A percentile compares a stretch with the other conserved stretches of the same genome.
Conservation (phyloP, 2,888 invertebrate genomes). For the Epistrophe eligans region DNA sequence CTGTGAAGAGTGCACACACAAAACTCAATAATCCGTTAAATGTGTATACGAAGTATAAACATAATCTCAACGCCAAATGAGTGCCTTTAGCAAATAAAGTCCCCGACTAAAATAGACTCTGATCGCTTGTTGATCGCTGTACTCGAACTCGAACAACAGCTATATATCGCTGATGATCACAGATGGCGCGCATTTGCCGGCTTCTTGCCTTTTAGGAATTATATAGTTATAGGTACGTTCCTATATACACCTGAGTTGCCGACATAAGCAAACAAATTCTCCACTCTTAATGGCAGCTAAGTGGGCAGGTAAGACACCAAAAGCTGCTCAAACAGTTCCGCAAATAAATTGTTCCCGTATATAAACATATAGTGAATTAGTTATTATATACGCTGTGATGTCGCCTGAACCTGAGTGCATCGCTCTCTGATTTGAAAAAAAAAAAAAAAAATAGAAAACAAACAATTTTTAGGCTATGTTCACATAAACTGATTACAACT, state of each 20-base stretch:
- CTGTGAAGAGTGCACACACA: conserved; percentile 62
- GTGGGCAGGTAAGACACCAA: conserved; percentile 54
- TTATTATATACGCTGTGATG: conserved; percentile 21
- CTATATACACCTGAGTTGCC: conserved; percentile 69
- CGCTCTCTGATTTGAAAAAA: conserved; percentile 1
- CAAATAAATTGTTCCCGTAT: conserved; percentile 51
- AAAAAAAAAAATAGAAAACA: conserved; percentile 8
- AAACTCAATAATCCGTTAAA: conserved; percentile 83
- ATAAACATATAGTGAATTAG: conserved; percentile 51
- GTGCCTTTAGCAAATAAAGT: conserved; percentile 65
- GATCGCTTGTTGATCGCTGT: conserved; percentile 71
- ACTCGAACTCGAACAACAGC: conserved; percentile 54
- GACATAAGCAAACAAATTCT: conserved; percentile 68
- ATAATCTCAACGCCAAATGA: conserved; percentile 66
- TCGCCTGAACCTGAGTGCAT: conserved; percentile 41
- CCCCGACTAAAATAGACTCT: conserved; percentile 63
- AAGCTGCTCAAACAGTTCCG: conserved; percentile 62
- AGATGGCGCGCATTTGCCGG: conserved; percentile 69
- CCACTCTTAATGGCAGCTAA: conserved; percentile 69
- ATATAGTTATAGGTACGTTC: background rate
- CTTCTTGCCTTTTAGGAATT: conserved; percentile 61
- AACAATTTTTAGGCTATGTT: conserved; percentile 51
- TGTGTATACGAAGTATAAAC: conserved; percentile 79
- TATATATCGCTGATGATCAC: conserved; percentile 55
- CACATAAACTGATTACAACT: conserved; percentile 26